Base-by-base conservation (phyloP, 2,888 invertebrate genomes). In the Diogma glabrata region DNA sequence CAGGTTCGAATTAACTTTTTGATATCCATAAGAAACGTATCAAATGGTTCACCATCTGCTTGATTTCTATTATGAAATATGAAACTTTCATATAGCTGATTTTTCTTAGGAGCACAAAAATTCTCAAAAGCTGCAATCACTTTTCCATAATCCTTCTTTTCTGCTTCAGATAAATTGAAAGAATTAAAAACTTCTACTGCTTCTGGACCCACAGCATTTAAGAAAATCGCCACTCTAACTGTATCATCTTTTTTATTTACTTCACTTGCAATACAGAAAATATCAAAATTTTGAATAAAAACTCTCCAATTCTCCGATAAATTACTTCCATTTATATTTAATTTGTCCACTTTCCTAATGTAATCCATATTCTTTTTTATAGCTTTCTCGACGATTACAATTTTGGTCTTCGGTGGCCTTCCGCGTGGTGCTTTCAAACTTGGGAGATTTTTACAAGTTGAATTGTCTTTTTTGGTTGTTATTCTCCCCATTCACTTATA, bases 121-220 rank as follows among this genome's bases (percentile, higher is more conserved):
- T 48, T 22, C 26, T 28, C 54, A 33, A 61, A 58, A 10, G 52
- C 52, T 14, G 51, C 28, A 7, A 56, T 26, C 2, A 60, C 56
- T 20, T 47, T 36, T 3, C 51, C 47, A 43, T 51, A 54, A 9
- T 52, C 30, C 46, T 53, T 56, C n/a, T 50, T 54, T 4, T 60
- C 50, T 16, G 45, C 53, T 9, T 52, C 54, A 0, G 51, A 45
- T n/a, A 60, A 45, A 12, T 50, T 52, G 30, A 61, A 59, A 3
- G 60, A 59, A 22, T 61, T 56, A 47, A 49, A 62, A 26, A 58
- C 54, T 45, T 62, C 60, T n/a, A 60, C 52, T 4, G 60, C 60
- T 24, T 61, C 61, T 3, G 58, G 53, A 4, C 60, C 59, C 26
- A 59, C 56, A 1, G 58, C 53, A 30, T 61, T 58, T 8, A 61